A percentile compares a stretch with the other conserved stretches of the same genome.
These are phyloP conservation scores for Phocoena sinus DNA, from an alignment of 2,113 vertebrate species.

Conservation along the genomic window DNA sequence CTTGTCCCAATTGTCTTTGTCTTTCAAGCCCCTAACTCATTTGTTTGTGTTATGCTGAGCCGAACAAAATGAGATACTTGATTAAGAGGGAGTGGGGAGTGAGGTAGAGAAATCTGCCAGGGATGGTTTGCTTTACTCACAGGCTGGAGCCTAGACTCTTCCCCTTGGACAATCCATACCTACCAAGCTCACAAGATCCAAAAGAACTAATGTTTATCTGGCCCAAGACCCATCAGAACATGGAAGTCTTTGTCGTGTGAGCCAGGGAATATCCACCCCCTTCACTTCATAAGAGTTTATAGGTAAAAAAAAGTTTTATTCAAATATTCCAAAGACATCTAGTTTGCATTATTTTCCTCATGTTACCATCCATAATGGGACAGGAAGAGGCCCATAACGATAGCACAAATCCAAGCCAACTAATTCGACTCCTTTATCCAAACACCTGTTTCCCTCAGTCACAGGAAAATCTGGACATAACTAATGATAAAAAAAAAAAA, in stretches of 20 bases:
- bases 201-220: neutral
- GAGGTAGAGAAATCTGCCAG: neutral
- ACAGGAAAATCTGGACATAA: neutral
- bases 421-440: neutral
- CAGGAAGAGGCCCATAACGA: neutral
- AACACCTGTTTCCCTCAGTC: neutral
- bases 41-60: neutral
- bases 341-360: neutral
- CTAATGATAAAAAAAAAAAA: neutral
- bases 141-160: neutral
- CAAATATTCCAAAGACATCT: neutral
- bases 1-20: neutral
- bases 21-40: neutral
- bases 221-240: neutral
- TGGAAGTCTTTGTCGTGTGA: neutral
- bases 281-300: neutral
- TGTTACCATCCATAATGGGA: neutral
- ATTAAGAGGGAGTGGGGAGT: neutral
- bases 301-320: neutral
- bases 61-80: neutral
- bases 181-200: neutral
- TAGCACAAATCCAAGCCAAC: neutral
- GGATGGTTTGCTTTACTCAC: neutral
- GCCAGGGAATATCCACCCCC: neutral
- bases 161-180: neutral